Conservation (phyloP, 2,113 vertebrate species). For the Salminus brasiliensis region DNA sequence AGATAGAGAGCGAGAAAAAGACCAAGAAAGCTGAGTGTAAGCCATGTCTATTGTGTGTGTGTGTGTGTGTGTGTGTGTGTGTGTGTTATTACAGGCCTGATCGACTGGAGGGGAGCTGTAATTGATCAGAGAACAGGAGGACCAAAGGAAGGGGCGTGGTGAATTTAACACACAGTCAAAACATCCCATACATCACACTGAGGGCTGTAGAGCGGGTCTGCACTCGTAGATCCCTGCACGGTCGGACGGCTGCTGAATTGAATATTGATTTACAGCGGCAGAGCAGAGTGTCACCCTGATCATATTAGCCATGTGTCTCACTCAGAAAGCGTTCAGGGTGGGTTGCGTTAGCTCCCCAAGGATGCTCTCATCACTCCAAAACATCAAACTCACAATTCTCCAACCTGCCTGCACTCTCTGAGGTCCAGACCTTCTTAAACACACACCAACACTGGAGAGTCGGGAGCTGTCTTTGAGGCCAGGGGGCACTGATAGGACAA, state of each 20-base stretch:
- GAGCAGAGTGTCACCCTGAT: constrained; percentile 5
- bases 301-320: constrained; percentile 29
- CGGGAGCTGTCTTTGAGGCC: too few species aligned
- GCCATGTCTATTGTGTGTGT: too few species aligned
- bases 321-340: neutral
- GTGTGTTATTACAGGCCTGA: constrained; percentile 72
- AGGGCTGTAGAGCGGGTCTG: constrained; percentile 46
- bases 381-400: neutral
- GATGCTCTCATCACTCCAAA: neutral
- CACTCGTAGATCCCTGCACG: constrained; percentile 63
- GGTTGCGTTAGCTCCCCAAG: constrained; percentile 15
- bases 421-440: too few species aligned
- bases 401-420: neutral
- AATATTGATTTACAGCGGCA: constrained; percentile 66
- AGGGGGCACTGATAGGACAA: too few species aligned
- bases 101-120: constrained; percentile 63
- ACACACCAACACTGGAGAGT: too few species aligned
- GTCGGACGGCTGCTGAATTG: constrained; percentile 55
- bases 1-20: too few species aligned
- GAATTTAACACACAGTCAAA: constrained; percentile 62
- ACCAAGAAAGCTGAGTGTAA: too few species aligned
- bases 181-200: constrained; percentile 64
- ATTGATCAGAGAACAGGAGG: constrained; percentile 18
- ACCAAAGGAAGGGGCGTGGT: constrained; percentile 1
- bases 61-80: constrained; percentile 36